Base-by-base conservation (phyloP, 1,140 invertebrate species). In the Bicyclus anynana region DNA sequence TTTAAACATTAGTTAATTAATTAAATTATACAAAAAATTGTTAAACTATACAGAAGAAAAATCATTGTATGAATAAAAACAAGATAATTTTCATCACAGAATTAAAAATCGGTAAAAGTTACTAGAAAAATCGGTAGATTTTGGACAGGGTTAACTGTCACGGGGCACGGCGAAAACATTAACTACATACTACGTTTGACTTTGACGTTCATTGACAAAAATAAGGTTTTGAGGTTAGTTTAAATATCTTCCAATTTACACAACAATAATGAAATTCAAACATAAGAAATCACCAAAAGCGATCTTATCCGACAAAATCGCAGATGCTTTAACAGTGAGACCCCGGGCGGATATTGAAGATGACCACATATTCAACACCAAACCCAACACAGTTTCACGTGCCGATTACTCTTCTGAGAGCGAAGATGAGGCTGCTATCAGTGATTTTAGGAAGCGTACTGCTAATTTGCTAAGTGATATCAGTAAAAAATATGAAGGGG, bases 401-500 rank as follows among this genome's bases (percentile, higher is more conserved):
- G 78, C 72, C 6, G 87, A 90, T 62, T 74, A 85, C 17, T 90
- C 90, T 29, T 90, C 90, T 35, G 84, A 85, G 7, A 91, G 92
- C 42, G 86, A 90, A 53, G 91, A 93, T 20, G 89, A 91, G 47
- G 90, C 91, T 37, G 88, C 87, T 18, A 84, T 89, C 29, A 93
- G 92, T 33, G 90, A 90, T 67, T 91, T 94, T 70, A 87, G 92
- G 1, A 94, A 91, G 65, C 77, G 89, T 65, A 95, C 93, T 70
- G 81, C 93, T 3, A 90, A 92, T 73, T 80, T 93, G 44, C 71
- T 95, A 13, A 92, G 91, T 57, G 92, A 95, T 62, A 69, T 92
- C 20, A 94, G 94, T 80, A 89, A 91, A 57, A 93, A 92, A 54
- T 96, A 96, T 81, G 91, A 91, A 42, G 95, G 94, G 0, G 92